Base-by-base conservation (phyloP, 2,797 vertebrate species). In the Acrossocheilus fasciatus region DNA sequence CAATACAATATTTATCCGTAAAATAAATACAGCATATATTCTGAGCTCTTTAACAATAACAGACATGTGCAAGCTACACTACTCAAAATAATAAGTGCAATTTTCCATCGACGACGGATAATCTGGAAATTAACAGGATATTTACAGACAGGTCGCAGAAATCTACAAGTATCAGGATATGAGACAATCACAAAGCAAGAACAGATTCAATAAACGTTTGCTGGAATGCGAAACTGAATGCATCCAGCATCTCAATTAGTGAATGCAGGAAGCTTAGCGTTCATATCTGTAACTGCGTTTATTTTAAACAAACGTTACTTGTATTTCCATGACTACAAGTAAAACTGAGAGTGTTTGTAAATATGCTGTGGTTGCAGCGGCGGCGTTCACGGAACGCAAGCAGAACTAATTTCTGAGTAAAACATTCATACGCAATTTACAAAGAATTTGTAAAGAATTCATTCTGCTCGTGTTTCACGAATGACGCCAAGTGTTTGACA, bases 21-120 rank as follows among this genome's bases (percentile, higher is more conserved):
- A 87, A 95, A 96, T 96, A 96, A 96, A 96, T 95, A 96, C 72
- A 92, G 26, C 77, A 91, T 90, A 91, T 68, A 88, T 89, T 41
- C 87, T 85, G 17, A 85, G 89, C 69, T 82, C 90, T 90, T 90
- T 50, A 90, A 89, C 87, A 82, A 89, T 85, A 83, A 88, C 72
- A 91, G 86, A 91, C 39, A 34, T 89, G 89, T 91, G 90, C 87
- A 87, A 43, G 87, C 87, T 88, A 88, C 11, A 91, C 91, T 92
- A 90, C 59, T 77, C 30, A 68, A 79, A 84, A 26, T 18, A 90
- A 92, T 85, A 95, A 94, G 92, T 92, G 93, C 91, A 91, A 90
- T 81, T 69, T 47, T 30, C 30, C 39, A 80, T 89, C 86, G 70
- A 62, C 90, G 86, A 84, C 79, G 59, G 89, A 80, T 85, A 43